Base-by-base conservation (phyloP, 2,888 invertebrate genomes). In the Dioctria linearis region DNA sequence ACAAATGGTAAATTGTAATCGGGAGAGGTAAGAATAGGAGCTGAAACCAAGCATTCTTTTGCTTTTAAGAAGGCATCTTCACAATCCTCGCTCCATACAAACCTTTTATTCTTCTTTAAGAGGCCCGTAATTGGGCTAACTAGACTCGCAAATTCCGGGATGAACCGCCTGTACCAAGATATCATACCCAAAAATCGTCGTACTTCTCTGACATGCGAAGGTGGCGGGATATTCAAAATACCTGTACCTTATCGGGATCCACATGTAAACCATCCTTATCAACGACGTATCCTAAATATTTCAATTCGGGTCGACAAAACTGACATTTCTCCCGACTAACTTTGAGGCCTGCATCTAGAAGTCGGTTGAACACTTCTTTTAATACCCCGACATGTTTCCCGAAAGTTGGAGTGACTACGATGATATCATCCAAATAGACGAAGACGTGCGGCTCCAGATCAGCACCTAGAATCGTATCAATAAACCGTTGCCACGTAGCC, bases 401-500 rank as follows among this genome's bases (percentile, higher is more conserved):
- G 13, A 73, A 78, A 11, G n/a, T 11, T 40, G 59, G 43, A 6
- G 66, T 73, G 5, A 79, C 49, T 0, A 81, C n/a, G 13, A 78
- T 71, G 3, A 81, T 61, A 13, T 81, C 80, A 25, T 81, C 78
- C 40, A 78, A 9, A 39, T 81, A 81, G n/a, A 69, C 67, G 51
- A 78, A 81, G 2, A 71, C 80, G 46, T 40, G 46, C 2, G 78
- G 78, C 42, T 75, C 75, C 40, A 73, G n/a, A 5, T 73, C 75
- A 6, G 59, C 37, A n/a, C 75, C 75, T 0, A 75, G 57, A 8
- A 75, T 59, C 4, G 42, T 57, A 13, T 43, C 57, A n/a, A 75
- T 43, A 6, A 73, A 37, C 46, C 73, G 65, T 25, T 82, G 78
- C 37, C 80, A 82, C 5, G 80, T 80, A 4, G 81, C 79, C 8